Percentiles rank a stretch among this genome's conserved stretches.
phyloP scores from a whole-genome alignment of 2,797 vertebrate genomes.

The Helicolenus hilgendorfi region DNA sequence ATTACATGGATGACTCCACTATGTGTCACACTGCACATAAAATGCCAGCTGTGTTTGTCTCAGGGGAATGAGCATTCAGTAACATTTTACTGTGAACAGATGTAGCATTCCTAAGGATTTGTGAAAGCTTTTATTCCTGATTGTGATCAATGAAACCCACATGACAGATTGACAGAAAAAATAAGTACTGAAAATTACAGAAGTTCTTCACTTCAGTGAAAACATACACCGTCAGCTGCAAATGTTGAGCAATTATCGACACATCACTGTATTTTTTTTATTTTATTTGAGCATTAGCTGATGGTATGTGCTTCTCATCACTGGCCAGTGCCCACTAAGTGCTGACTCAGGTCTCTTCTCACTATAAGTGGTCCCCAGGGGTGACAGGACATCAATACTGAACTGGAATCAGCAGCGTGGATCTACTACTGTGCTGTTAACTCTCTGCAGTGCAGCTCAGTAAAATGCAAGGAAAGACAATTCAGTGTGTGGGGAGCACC shows the following conservation, averaged over 20 bases:
- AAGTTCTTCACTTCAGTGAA: not conserved
- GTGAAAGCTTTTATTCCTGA: not conserved
- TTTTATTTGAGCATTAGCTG: conserved; percentile 43
- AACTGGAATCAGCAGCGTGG: conserved; percentile 80
- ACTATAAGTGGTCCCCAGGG: conserved; percentile 72
- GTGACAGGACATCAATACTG: conserved; percentile 84
- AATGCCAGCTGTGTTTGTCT: not conserved
- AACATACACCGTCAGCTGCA: not conserved
- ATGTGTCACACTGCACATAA: conserved; percentile 11
- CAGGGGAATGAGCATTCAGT: not conserved
- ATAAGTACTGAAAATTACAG: not conserved
- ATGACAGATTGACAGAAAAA: not conserved
- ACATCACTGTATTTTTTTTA: conserved; percentile 3
- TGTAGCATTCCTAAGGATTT: not conserved
- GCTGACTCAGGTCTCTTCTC: conserved; percentile 81
- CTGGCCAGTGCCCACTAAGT: conserved; percentile 56
- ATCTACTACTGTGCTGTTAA: conserved; percentile 55
- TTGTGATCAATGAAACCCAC: not conserved
- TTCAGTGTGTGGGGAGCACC: not conserved
- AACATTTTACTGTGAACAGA: not conserved
- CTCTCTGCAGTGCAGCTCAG: conserved; percentile 60
- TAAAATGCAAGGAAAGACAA: conserved; percentile 26
- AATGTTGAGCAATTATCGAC: not conserved
- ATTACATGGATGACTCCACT: not conserved
- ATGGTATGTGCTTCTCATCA: conserved; percentile 66